Evolutionary conservation across 2,113 vertebrate species (phyloP).

Genomic region (Triplophysa rosa): DNA sequence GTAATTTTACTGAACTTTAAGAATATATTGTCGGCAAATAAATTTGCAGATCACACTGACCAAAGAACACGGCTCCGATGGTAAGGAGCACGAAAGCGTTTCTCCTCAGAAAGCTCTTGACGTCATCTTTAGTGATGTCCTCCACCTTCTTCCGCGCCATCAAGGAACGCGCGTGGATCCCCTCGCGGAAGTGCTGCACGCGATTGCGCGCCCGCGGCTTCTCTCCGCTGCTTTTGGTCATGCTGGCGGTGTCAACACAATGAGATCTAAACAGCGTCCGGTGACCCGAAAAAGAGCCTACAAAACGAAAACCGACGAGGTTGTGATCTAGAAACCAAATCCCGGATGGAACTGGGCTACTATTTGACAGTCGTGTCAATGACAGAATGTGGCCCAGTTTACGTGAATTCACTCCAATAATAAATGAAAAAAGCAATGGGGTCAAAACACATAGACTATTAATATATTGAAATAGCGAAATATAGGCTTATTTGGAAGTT

Average conservation of each 20-base stretch:
- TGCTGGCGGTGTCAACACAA: conserved; percentile 51
- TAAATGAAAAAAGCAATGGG: not conserved
- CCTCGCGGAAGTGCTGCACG: conserved; percentile 89
- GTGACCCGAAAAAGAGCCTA: conserved; percentile 19
- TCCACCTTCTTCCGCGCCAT: conserved; percentile 94
- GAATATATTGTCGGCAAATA: not conserved
- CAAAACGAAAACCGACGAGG: not conserved
- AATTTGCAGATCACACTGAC: conserved; percentile 71
- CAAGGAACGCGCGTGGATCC: conserved; percentile 88
- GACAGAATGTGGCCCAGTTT: not conserved
- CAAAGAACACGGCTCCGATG: conserved; percentile 85
- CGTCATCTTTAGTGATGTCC: conserved; percentile 90
- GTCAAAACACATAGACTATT: not conserved
- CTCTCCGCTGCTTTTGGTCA: conserved; percentile 81
- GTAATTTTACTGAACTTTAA: not conserved
- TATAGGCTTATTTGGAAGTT: not conserved
- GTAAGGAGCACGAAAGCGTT: conserved; percentile 96
- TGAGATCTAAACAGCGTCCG: not conserved
- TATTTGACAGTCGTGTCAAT: not conserved
- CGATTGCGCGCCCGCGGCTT: conserved; percentile 74
- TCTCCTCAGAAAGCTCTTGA: conserved; percentile 87
- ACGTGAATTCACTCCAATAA: too few species aligned
- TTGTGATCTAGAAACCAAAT: not conserved
- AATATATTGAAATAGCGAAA: too few species aligned
- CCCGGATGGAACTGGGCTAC: not conserved